Percentiles rank a stretch among this genome's conserved stretches.
These are phyloP conservation scores for Brachionus rotundiformis DNA, from an alignment of 1,140 invertebrate genomes.

Conservation along the genomic window DNA sequence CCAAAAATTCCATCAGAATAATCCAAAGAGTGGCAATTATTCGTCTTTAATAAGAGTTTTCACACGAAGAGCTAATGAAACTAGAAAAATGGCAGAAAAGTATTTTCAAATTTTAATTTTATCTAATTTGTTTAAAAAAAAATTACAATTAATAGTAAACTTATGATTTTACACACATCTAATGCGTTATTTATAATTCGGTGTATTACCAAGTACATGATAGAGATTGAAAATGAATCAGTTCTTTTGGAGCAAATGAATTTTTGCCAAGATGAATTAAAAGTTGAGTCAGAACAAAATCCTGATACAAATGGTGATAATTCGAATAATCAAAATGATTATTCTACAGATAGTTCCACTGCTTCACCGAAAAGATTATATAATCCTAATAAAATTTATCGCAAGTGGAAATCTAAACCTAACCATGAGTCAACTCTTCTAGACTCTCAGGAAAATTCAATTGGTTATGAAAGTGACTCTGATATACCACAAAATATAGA, in stretches of 20 bases:
- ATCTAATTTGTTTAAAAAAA: slow-evolving; percentile 50
- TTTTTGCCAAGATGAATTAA: background rate
- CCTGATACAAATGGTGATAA: background rate
- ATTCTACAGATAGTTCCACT: slow-evolving; percentile 26
- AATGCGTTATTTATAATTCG: slow-evolving; percentile 89
- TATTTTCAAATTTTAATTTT: slow-evolving; percentile 64
- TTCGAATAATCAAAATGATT: slow-evolving; percentile 9
- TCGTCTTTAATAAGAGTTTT: slow-evolving; percentile 81
- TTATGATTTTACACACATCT: slow-evolving; percentile 89
- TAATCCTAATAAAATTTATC: slow-evolving; percentile 31
- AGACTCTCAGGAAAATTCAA: slow-evolving; percentile 35
- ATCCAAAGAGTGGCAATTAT: slow-evolving; percentile 81
- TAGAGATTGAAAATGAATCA: slow-evolving; percentile 40
- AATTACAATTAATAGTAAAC: slow-evolving; percentile 73
- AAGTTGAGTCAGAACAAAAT: background rate
- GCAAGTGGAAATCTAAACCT: background rate
- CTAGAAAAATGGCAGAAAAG: slow-evolving; percentile 81
- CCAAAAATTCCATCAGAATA: slow-evolving; percentile 70
- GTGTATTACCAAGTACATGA: slow-evolving; percentile 54
- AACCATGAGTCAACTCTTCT: background rate
- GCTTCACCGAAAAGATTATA: background rate
- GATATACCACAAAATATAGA: background rate
- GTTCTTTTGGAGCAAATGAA: slow-evolving; percentile 49
- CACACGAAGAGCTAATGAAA: slow-evolving; percentile 74
- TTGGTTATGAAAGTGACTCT: slow-evolving; percentile 11